Evolutionary conservation across 1,140 invertebrate species (phyloP).

Genomic region (Thaumatotibia leucotreta): DNA sequence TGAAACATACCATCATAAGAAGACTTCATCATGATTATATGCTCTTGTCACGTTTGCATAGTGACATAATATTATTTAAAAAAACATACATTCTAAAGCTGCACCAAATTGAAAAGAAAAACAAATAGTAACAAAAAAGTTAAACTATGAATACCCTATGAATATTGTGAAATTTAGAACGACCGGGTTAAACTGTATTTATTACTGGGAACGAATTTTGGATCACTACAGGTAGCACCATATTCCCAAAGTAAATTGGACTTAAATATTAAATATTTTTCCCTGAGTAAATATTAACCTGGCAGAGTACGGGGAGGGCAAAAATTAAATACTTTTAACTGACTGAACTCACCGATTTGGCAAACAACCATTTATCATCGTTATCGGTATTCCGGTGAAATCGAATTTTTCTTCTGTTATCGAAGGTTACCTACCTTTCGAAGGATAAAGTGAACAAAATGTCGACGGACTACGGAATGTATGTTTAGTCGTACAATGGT

Average conservation of each 20-base stretch:
- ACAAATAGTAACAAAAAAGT: too few species aligned
- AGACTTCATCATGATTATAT: too few species aligned
- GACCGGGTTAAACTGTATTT: too few species aligned
- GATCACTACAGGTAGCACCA: background rate
- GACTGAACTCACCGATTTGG: background rate
- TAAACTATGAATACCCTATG: too few species aligned
- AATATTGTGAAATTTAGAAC: too few species aligned
- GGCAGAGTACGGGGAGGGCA: background rate
- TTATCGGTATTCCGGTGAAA: constrained; percentile 9
- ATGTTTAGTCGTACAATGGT: background rate
- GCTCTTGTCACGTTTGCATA: too few species aligned
- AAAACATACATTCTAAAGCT: too few species aligned
- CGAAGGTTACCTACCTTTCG: background rate
- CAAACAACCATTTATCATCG: constrained; percentile 15
- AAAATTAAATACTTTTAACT: constrained; percentile 5
- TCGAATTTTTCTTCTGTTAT: constrained; percentile 12
- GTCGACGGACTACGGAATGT: too few species aligned
- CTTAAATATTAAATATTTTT: background rate
- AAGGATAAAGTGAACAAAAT: background rate
- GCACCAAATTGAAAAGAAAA: too few species aligned
- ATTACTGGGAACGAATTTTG: background rate
- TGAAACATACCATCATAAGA: too few species aligned
- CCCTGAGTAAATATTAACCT: background rate
- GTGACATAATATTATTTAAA: too few species aligned
- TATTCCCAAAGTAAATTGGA: background rate